phyloP scores from a whole-genome alignment of 30 jellyfish, hydroid and myxozoan genomes.

The Hydra vulgaris region DNA sequence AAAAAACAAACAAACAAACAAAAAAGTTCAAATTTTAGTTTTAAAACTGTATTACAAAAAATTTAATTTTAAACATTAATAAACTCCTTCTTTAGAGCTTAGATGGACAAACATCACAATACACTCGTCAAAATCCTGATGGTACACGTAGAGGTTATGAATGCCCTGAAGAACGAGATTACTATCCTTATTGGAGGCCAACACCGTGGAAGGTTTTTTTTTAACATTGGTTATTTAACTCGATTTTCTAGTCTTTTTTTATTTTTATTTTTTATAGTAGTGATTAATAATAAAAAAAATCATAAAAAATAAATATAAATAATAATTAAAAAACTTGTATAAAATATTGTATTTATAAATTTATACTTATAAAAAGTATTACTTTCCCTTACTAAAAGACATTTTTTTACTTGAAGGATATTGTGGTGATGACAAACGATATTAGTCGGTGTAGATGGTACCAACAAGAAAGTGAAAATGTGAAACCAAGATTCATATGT shows the following conservation, averaged over 20 bases:
- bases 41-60: too few relatives aligned
- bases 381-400: background rate
- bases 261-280: too few relatives aligned
- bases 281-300: too few relatives aligned
- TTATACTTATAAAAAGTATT: too few relatives aligned
- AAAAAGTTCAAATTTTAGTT: too few relatives aligned
- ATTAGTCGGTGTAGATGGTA: constrained; percentile 45
- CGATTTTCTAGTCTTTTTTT: too few relatives aligned
- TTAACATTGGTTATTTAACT: too few relatives aligned
- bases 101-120: constrained; percentile 46
- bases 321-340: too few relatives aligned
- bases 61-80: too few relatives aligned
- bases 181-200: constrained; percentile 95
- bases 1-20: too few relatives aligned
- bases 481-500: constrained; percentile 40
- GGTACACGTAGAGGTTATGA: constrained; percentile 94
- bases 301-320: background rate
- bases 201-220: constrained; percentile 85
- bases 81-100: constrained; percentile 14
- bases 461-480: constrained; percentile 69
- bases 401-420: constrained; percentile 35
- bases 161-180: constrained; percentile 97
- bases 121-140: constrained; percentile 88
- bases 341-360: too few relatives aligned
- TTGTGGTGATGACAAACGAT: constrained; percentile 69